Evolutionary conservation across 2,797 vertebrate species (phyloP).

Genomic region (Pipistrellus nathusii): DNA sequence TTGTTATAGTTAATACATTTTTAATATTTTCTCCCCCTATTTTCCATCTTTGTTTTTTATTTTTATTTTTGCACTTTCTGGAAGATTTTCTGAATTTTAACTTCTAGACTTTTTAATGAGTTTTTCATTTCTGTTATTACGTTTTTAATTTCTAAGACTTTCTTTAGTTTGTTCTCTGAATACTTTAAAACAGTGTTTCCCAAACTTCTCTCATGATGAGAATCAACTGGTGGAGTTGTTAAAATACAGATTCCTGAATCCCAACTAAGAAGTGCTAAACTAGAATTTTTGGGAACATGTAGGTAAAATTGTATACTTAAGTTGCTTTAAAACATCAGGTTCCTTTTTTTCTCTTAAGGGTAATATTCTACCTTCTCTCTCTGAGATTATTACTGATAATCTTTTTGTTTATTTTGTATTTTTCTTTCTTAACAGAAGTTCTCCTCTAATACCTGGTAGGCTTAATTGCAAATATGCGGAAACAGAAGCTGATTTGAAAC

Average conservation of each 20-base stretch:
- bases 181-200: not conserved
- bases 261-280: too few species aligned
- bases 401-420: slow-evolving; percentile 22
- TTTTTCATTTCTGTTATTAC: not conserved
- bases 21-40: not conserved
- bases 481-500: not conserved
- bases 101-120: not conserved
- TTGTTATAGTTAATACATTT: not conserved
- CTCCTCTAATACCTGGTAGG: not conserved
- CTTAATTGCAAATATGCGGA: not conserved
- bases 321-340: not conserved
- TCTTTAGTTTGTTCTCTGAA: not conserved
- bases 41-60: not conserved
- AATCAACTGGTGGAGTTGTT: too few species aligned
- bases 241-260: too few species aligned
- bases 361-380: not conserved
- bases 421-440: slow-evolving; percentile 11
- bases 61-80: not conserved
- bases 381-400: not conserved
- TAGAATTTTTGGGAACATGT: too few species aligned
- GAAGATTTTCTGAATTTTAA: not conserved
- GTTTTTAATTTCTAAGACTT: not conserved
- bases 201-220: too few species aligned
- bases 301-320: too few species aligned
- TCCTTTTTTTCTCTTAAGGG: not conserved